phyloP scores from a whole-genome alignment of 2,888 invertebrate species.

The Torymus texanus region DNA sequence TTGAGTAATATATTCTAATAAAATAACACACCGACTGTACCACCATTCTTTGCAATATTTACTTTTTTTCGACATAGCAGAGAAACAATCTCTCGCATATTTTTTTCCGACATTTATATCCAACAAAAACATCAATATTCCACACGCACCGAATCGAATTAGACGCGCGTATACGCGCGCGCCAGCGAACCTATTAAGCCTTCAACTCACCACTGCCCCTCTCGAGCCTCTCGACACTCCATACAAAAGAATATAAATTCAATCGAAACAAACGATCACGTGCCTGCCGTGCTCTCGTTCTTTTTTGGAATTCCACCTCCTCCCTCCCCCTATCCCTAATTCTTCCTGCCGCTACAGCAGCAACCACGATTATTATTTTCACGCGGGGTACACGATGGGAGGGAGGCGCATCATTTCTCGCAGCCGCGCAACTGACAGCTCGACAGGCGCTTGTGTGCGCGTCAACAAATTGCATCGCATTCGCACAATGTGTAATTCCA shows the following conservation, averaged over 20 bases:
- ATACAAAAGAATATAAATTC: too few species aligned
- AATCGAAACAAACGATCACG: neutral
- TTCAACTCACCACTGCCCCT: too few species aligned
- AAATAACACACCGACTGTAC: too few species aligned
- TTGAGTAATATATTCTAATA: too few species aligned
- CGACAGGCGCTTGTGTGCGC: slow-evolving; percentile 36
- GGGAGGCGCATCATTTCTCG: slow-evolving; percentile 37
- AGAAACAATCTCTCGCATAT: neutral
- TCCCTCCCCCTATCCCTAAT: slow-evolving; percentile 20
- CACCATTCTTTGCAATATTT: too few species aligned
- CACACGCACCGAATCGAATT: too few species aligned
- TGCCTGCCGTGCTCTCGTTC: neutral
- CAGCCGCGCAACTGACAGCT: slow-evolving; percentile 34
- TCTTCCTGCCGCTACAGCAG: neutral
- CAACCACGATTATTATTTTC: slow-evolving; percentile 45
- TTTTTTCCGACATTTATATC: neutral
- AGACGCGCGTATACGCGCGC: too few species aligned
- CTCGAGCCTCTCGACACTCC: too few species aligned
- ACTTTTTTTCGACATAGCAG: too few species aligned
- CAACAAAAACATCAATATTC: neutral
- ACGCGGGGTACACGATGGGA: neutral
- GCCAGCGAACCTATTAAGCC: too few species aligned
- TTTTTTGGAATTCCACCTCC: neutral
- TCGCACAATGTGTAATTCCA: slow-evolving; percentile 56
- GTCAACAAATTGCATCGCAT: slow-evolving; percentile 55